Evolutionary conservation across 2,888 invertebrate genomes (phyloP).

Genomic region (Mesochorus sp.): DNA sequence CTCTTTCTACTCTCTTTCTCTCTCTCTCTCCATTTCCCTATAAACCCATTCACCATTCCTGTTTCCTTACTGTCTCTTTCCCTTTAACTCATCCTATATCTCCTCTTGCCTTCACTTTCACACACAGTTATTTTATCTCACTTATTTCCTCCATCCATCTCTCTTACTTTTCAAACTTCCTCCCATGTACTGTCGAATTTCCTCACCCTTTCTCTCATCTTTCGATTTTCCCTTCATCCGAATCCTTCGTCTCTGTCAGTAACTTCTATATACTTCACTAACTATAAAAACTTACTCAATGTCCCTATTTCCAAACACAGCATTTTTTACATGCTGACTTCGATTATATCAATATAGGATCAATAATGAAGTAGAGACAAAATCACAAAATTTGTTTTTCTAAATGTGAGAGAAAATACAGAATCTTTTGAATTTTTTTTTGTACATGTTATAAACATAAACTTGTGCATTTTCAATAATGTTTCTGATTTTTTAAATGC

Average conservation of each 20-base stretch:
- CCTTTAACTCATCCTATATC: background rate
- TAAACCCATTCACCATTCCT: background rate
- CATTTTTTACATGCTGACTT: no score
- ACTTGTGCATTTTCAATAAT: no score
- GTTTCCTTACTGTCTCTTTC: background rate
- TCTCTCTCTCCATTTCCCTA: no score
- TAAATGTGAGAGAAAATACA: no score
- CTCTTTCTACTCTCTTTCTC: background rate
- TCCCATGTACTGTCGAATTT: background rate
- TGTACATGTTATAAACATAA: no score
- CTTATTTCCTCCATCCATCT: background rate
- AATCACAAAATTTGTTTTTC: no score
- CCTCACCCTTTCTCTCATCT: background rate
- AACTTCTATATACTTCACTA: background rate
- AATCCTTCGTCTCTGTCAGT: background rate
- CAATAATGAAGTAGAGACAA: no score
- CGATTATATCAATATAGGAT: no score
- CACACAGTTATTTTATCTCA: background rate
- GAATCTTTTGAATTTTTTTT: no score
- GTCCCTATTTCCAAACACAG: background rate
- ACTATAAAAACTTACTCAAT: background rate
- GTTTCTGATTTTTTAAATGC: no score
- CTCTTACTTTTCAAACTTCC: background rate
- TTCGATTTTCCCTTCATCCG: background rate
- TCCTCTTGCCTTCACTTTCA: background rate